Percentiles rank a stretch among this genome's conserved stretches.
Conservation (phyloP, 2,888 invertebrate genomes). For the Brenthis ino region DNA sequence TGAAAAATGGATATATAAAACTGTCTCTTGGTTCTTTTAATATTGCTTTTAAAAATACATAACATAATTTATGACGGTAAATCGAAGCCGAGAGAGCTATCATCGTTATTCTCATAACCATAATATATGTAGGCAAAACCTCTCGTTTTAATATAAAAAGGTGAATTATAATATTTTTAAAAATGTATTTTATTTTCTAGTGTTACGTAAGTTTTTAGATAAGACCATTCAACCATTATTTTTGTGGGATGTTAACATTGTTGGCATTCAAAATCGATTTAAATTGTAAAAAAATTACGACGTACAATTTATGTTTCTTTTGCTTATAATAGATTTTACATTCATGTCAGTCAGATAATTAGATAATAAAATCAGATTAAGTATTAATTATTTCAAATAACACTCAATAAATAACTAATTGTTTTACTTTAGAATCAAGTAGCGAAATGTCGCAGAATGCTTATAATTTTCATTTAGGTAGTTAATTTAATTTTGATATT, state of each 20-base stretch:
- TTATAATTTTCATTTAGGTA: too few relatives aligned
- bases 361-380: background rate
- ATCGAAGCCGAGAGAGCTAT: background rate
- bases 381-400: background rate
- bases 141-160: slow-evolving; percentile 2
- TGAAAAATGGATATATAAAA: too few relatives aligned
- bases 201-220: slow-evolving; percentile 36
- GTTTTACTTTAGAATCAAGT: too few relatives aligned
- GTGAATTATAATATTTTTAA: background rate
- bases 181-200: slow-evolving; percentile 10
- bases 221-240: slow-evolving; percentile 31
- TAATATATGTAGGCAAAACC: slow-evolving; percentile 13
- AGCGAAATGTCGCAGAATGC: too few relatives aligned
- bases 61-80: too few relatives aligned
- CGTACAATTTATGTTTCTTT: slow-evolving; percentile 32
- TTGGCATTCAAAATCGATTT: slow-evolving; percentile 42
- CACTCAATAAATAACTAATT: too few relatives aligned
- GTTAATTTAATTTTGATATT: too few relatives aligned
- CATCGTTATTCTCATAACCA: slow-evolving; percentile 3
- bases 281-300: slow-evolving; percentile 31
- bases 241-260: slow-evolving; percentile 35
- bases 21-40: too few relatives aligned
- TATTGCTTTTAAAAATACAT: too few relatives aligned
- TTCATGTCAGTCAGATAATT: background rate
- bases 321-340: slow-evolving; percentile 1